A percentile compares a stretch with the other conserved stretches of the same genome.
These are phyloP conservation scores for Porites cylindrica DNA, from an alignment of 92 coral and sea anemone genomes.

Conservation along the genomic window DNA sequence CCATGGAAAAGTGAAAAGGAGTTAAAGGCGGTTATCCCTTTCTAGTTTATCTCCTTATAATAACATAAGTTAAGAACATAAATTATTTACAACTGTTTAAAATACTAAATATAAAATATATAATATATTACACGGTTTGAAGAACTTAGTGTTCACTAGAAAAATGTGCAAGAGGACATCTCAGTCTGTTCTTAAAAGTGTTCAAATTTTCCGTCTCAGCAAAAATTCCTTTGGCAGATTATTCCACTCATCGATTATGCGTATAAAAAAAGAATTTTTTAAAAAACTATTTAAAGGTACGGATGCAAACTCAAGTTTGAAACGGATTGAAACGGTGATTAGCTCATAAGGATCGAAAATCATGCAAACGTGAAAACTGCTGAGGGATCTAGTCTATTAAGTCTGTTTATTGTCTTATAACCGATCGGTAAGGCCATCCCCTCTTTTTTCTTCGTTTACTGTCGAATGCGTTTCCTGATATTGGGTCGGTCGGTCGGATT, in stretches of 20 bases:
- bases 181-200: no score
- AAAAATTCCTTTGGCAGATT: neutral
- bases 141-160: no score
- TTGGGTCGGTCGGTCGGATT: no score
- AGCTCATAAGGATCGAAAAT: neutral
- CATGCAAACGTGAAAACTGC: neutral
- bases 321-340: neutral
- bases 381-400: no score
- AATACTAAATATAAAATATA: neutral
- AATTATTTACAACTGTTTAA: neutral
- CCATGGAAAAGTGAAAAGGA: neutral
- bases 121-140: neutral
- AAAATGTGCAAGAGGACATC: no score
- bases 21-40: neutral
- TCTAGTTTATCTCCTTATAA: slow-evolving; percentile 1
- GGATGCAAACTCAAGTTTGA: neutral
- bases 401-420: neutral
- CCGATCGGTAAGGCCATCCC: neutral
- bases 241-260: neutral
- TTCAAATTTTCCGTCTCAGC: no score
- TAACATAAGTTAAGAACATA: neutral
- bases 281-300: neutral
- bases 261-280: neutral
- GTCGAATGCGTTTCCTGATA: no score
- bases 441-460: no score